Base-by-base conservation (phyloP, 2,797 vertebrate genomes). In the Chelon auratus region DNA sequence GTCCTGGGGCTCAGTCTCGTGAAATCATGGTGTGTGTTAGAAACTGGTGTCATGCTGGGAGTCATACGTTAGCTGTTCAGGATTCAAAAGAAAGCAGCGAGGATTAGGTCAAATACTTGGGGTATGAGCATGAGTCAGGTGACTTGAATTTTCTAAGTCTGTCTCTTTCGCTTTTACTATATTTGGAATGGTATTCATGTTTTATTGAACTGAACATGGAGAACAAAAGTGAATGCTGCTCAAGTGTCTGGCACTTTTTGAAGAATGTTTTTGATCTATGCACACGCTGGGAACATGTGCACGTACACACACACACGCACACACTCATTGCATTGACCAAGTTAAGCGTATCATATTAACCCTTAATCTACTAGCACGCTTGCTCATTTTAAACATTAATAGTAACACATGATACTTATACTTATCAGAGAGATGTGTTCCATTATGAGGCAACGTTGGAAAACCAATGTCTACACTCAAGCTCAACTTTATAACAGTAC, bases 241-340 rank as follows among this genome's bases (percentile, higher is more conserved):
- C 20, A 61, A 33, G 40, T 63, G 47, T 85, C 73, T 72, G 57
- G 62, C 51, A 58, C 36, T 42, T 69, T 74, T 62, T 22, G 57
- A 60, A 20, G 66, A 87, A 86, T 82, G 73, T 48, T 60, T 83
- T 57, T 79, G 58, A 82, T 72, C 65, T 64, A 2, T 20, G 64
- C 39, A 39, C 51, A 68, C 54, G 62, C 20, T 14, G 10, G 14
- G n/a, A 56, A 62, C 58, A 64, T 18, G 5, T 0, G 4, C 3
- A 54, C 40, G 11, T 51, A 26, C 55, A 18, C 37, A 24, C 33
- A 42, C n/a, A 50, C 42, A 30, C 68, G 17, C 53, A 39, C 67
- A 40, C 48, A 62, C 70, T 37, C 18, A 9, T 9, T 60, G 18
- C 54, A 14, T 6, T 18, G 54, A 67, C 54, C n/a, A 63, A 24